Conservation (phyloP, 2,888 invertebrate genomes). For the Ennomos fuscantarius region DNA sequence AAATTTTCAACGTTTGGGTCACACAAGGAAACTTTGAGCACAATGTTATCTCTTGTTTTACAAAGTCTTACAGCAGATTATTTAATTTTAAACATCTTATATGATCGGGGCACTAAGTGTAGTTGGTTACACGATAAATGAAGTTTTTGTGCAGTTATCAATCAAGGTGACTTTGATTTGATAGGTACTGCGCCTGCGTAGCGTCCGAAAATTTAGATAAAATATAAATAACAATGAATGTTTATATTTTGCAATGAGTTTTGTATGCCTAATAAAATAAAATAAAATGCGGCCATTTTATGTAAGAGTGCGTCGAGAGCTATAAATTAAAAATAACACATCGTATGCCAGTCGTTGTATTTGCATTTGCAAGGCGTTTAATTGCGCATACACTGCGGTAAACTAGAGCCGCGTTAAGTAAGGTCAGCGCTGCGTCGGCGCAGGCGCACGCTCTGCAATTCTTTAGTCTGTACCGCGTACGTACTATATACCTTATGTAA, state of each 20-base stretch:
- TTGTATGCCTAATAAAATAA: too few species aligned
- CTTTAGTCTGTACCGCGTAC: too few species aligned
- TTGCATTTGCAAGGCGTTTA: slow-evolving; percentile 28
- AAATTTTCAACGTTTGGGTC: slow-evolving; percentile 25
- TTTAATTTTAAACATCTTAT: slow-evolving; percentile 22
- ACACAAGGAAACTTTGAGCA: slow-evolving; percentile 26
- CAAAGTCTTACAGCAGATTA: slow-evolving; percentile 28
- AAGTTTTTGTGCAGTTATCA: slow-evolving; percentile 49
- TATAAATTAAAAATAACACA: background rate
- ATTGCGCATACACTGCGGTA: slow-evolving; percentile 43
- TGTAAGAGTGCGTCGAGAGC: background rate
- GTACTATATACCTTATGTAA: too few species aligned
- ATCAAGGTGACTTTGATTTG: slow-evolving; percentile 64
- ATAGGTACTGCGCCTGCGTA: slow-evolving; percentile 36
- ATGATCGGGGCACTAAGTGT: slow-evolving; percentile 21
- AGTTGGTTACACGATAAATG: slow-evolving; percentile 20
- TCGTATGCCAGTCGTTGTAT: background rate
- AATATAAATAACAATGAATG: slow-evolving; percentile 9
- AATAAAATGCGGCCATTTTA: background rate
- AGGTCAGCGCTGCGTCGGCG: slow-evolving; percentile 58
- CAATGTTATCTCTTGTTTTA: slow-evolving; percentile 41
- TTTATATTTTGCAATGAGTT: too few species aligned
- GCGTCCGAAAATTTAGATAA: slow-evolving; percentile 34
- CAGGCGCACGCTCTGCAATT: slow-evolving; percentile 15
- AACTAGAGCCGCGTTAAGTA: slow-evolving; percentile 67